These are phyloP conservation scores for Orchesella flavescens DNA, from an alignment of 2,888 invertebrate genomes.

Conservation along the genomic window DNA sequence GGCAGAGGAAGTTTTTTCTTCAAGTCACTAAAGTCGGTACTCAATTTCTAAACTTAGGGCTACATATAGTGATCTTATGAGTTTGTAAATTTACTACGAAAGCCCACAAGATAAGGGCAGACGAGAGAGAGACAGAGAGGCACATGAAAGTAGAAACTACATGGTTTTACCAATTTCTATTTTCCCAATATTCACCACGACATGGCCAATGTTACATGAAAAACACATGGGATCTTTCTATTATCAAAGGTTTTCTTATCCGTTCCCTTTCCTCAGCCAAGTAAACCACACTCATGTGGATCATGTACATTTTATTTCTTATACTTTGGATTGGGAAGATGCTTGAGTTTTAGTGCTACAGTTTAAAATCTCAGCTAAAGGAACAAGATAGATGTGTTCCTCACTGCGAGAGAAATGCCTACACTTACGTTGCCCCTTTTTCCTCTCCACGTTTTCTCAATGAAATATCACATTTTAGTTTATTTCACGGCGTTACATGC, in stretches of 20 bases:
- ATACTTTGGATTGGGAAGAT: not conserved
- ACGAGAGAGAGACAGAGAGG: not conserved
- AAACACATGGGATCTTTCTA: constrained; percentile 56
- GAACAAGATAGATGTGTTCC: constrained; percentile 46
- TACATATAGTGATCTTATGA: no score
- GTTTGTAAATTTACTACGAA: no score
- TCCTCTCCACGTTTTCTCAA: constrained; percentile 37
- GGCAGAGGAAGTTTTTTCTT: not conserved
- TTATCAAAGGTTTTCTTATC: constrained; percentile 16
- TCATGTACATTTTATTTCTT: no score
- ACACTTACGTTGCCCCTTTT: constrained; percentile 14
- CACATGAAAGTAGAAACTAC: not conserved
- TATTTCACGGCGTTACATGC: constrained; percentile 8
- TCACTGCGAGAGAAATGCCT: constrained; percentile 7
- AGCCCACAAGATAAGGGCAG: not conserved
- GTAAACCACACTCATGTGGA: not conserved
- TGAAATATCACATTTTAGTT: constrained; percentile 52
- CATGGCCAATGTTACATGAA: constrained; percentile 39
- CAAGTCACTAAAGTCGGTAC: no score
- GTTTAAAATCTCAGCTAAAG: constrained; percentile 4
- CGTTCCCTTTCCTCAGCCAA: not conserved
- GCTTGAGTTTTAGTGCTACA: not conserved
- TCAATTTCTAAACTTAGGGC: no score
- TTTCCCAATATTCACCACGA: constrained; percentile 40
- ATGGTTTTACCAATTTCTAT: constrained; percentile 10